phyloP scores from a whole-genome alignment of 2,888 invertebrate genomes.

The Volucella inanis region DNA sequence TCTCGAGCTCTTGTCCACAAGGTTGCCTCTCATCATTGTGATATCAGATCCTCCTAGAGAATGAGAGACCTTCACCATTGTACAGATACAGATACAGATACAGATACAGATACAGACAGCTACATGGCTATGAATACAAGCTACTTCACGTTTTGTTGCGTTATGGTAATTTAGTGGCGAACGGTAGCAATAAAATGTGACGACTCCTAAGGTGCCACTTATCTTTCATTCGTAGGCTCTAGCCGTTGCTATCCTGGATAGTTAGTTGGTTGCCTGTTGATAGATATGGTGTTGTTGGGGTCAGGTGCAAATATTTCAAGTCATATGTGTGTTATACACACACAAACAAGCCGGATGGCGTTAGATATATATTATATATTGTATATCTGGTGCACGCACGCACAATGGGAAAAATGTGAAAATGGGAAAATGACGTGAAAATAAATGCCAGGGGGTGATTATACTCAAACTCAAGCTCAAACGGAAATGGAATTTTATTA shows the following conservation, averaged over 20 bases:
- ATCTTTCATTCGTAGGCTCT: slow-evolving; percentile 49
- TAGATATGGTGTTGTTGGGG: slow-evolving; percentile 23
- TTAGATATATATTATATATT: not conserved
- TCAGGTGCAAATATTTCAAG: slow-evolving; percentile 48
- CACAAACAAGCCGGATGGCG: not conserved
- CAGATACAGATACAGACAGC: too few species aligned
- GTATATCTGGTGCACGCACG: slow-evolving; percentile 46
- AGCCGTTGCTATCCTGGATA: slow-evolving; percentile 11
- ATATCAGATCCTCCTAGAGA: slow-evolving; percentile 54
- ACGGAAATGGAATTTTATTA: slow-evolving; percentile 72
- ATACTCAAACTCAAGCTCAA: slow-evolving; percentile 2
- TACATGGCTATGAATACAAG: too few species aligned
- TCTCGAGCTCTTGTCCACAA: not conserved
- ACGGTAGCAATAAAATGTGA: slow-evolving; percentile 72
- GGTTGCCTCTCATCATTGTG: slow-evolving; percentile 9
- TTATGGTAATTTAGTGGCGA: slow-evolving; percentile 71
- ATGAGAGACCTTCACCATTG: slow-evolving; percentile 27
- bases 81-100: too few species aligned
- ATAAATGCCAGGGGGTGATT: slow-evolving; percentile 38
- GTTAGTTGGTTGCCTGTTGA: slow-evolving; percentile 38
- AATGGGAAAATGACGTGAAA: slow-evolving; percentile 58
- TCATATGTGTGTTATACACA: not conserved
- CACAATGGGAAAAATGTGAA: slow-evolving; percentile 39
- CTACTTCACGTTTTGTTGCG: slow-evolving; percentile 68
- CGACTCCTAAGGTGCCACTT: slow-evolving; percentile 74